Evolutionary conservation across 2,113 vertebrate genomes (phyloP), one percentile per base, ranked within the genome.

Genomic region (Seriola rivoliana): DNA sequence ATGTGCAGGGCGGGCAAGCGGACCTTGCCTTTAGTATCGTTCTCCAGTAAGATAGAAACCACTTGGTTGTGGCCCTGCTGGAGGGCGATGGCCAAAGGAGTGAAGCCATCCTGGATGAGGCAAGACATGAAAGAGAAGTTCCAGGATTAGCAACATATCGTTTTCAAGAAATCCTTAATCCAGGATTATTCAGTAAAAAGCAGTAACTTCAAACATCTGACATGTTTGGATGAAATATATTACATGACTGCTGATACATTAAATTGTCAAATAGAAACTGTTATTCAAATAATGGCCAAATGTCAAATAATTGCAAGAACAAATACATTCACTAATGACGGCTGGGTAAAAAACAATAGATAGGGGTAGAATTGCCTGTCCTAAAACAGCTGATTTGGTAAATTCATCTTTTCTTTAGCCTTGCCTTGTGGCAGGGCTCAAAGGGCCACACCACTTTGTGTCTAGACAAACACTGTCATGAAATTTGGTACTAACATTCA

Each of bases 51-150:
- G 75, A 99, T 94, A 19, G 98, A 98, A 71, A 99, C 98, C 0
- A 99, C 98, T 93, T 99, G 98, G 91, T 99, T 98, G 93, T 99
- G 98, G 52, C 98, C 98, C 87, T 99, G 98, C 91, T 99, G 98
- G 50, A 99, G 95, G 0, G 98, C 98, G 23, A 99, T 98, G 32
- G 98, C 98, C 32, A 99, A 93, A 1, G 98, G 98, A 25, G 98
- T 99, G 88, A 99, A 99, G 72, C 98, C 98, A 0, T 99, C 99
- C 99, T 99, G 70, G 25, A 60, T 1, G 34, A 32, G 55, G 1
- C 13, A 38, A 25, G 38, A 64, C 2, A 17, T 19, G n/a, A 0
- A 48, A 3, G 25, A 38, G 9, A 25, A 11, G 42, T 38, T 32
- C 19, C 2, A 19, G 40, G 6, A 36, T 64, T 12, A 34, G 21